Evolutionary conservation across 2,888 invertebrate species (phyloP).

Genomic region (Meiosimyza platycephala): DNA sequence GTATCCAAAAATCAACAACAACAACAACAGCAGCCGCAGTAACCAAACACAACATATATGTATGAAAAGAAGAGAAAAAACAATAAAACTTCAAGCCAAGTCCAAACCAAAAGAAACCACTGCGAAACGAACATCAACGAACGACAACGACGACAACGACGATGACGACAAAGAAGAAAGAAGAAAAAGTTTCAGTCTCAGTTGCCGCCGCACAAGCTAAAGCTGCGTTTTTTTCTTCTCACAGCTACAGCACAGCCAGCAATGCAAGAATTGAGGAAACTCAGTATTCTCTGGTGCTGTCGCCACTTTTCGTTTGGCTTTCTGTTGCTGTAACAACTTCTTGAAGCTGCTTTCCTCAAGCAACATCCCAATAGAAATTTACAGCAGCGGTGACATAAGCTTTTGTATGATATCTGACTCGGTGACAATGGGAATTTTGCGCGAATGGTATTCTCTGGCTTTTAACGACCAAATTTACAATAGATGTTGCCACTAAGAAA

Average conservation of each 20-base stretch:
- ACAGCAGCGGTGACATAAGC: too few species aligned
- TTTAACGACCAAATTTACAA: too few species aligned
- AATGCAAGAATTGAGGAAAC: constrained; percentile 35
- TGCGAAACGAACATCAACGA: constrained; percentile 14
- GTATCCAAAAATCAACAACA: constrained; percentile 27
- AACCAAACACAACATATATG: constrained; percentile 25
- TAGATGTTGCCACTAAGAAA: too few species aligned
- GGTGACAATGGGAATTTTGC: not conserved
- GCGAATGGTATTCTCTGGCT: too few species aligned
- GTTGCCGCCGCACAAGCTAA: constrained; percentile 38
- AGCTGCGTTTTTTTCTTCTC: constrained; percentile 8
- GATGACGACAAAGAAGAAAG: constrained; percentile 34
- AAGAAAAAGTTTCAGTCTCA: constrained; percentile 39
- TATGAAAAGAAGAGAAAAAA: not conserved
- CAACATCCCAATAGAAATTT: not conserved
- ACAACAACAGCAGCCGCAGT: constrained; percentile 37
- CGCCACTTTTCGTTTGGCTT: constrained; percentile 18
- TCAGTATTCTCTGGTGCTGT: constrained; percentile 21
- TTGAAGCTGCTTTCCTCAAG: constrained; percentile 14
- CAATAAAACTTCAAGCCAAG: constrained; percentile 26
- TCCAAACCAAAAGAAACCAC: constrained; percentile 13
- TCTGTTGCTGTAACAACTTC: constrained; percentile 26
- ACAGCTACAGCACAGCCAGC: constrained; percentile 21
- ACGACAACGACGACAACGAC: constrained; percentile 17
- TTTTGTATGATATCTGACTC: not conserved